phyloP scores from a whole-genome alignment of 2,888 invertebrate species.

The Meliscaeva auricollis region DNA sequence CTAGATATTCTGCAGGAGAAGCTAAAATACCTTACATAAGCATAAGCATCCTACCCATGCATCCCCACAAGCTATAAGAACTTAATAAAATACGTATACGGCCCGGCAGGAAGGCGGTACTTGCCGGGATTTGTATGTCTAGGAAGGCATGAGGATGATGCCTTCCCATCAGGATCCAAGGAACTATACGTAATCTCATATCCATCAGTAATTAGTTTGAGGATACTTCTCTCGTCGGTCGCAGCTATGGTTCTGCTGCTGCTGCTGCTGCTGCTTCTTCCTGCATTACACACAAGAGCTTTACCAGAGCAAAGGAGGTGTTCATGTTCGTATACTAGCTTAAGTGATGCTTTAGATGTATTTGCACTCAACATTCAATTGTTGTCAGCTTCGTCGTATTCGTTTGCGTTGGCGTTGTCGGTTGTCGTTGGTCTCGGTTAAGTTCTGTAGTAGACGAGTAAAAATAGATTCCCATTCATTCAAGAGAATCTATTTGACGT shows the following conservation, averaged over 20 bases:
- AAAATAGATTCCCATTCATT: slow-evolving; percentile 63
- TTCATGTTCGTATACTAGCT: slow-evolving; percentile 16
- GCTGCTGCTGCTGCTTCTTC: background rate
- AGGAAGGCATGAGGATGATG: background rate
- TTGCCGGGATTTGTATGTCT: background rate
- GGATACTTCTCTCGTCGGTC: slow-evolving; percentile 20
- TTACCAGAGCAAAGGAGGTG: background rate
- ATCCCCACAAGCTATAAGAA: slow-evolving; percentile 1
- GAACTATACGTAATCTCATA: slow-evolving; percentile 35
- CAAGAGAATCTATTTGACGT: slow-evolving; percentile 45
- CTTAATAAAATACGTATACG: background rate
- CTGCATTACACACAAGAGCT: background rate
- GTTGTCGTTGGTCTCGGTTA: slow-evolving; percentile 26
- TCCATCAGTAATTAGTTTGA: slow-evolving; percentile 61
- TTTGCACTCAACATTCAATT: slow-evolving; percentile 46
- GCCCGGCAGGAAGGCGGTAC: background rate
- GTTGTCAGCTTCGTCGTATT: slow-evolving; percentile 38
- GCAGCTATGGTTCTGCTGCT: background rate
- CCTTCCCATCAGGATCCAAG: slow-evolving; percentile 19
- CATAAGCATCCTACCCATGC: background rate
- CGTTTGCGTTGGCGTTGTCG: background rate
- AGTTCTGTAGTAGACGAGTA: slow-evolving; percentile 49
- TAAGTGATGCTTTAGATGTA: slow-evolving; percentile 32
- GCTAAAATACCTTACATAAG: slow-evolving; percentile 8
- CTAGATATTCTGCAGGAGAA: background rate